Percentiles rank a stretch among this genome's conserved stretches.
Evolutionary conservation across 92 coral and sea anemone genomes (phyloP).

Genomic region (Diadumene lineata): DNA sequence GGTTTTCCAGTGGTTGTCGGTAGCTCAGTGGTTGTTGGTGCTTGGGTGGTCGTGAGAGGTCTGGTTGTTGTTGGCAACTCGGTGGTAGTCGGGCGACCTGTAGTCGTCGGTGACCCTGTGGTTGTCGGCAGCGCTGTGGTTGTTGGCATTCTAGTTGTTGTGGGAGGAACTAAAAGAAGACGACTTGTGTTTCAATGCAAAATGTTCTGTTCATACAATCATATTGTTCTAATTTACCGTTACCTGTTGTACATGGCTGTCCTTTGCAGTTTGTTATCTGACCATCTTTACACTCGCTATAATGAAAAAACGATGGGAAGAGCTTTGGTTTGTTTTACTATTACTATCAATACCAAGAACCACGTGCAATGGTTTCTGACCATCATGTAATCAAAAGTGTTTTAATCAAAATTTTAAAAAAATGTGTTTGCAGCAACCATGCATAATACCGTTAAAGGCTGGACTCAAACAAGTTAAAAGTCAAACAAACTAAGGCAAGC

Average conservation of each 20-base stretch:
- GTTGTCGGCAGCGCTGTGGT: slow-evolving; percentile 32
- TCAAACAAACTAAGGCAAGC: no score
- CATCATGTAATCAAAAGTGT: no score
- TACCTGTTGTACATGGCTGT: slow-evolving; percentile 40
- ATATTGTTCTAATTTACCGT: no score
- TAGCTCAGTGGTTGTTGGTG: slow-evolving; percentile 21
- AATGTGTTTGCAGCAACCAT: no score
- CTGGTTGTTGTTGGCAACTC: slow-evolving; percentile 25
- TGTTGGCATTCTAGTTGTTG: slow-evolving; percentile 31
- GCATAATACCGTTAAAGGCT: no score
- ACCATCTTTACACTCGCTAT: slow-evolving; percentile 47
- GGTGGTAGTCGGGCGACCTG: slow-evolving; percentile 21
- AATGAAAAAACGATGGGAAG: not conserved
- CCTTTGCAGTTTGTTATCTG: slow-evolving; percentile 53
- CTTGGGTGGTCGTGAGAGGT: slow-evolving; percentile 23
- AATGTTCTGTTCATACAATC: no score
- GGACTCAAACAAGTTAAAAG: no score
- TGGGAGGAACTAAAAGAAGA: slow-evolving; percentile 30
- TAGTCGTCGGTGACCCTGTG: slow-evolving; percentile 28
- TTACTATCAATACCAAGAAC: no score
- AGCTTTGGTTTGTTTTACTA: not conserved
- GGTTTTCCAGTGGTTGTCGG: slow-evolving; percentile 28
- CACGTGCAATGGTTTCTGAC: no score
- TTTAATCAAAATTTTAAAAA: no score
- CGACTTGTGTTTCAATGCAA: no score